These are phyloP conservation scores for Eristalis intricaria DNA, from an alignment of 2,888 invertebrate species.

Conservation along the genomic window DNA sequence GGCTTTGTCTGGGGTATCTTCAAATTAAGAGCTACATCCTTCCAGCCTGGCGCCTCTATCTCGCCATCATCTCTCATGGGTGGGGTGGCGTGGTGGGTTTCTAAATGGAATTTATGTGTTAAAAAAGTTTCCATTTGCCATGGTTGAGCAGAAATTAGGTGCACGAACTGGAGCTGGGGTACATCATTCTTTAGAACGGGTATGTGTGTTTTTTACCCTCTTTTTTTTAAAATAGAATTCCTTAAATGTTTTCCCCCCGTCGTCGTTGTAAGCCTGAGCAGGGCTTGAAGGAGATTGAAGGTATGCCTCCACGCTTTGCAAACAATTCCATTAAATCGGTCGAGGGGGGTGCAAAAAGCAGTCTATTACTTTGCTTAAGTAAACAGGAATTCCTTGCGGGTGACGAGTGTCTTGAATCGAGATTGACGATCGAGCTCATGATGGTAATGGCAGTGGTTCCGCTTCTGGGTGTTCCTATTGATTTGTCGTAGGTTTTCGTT, in stretches of 20 bases:
- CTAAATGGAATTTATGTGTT: conserved; percentile 24
- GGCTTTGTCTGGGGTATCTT: too few relatives aligned
- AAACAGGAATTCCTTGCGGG: conserved; percentile 56
- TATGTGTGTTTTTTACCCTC: background rate
- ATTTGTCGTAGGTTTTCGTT: background rate
- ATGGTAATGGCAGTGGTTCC: conserved; percentile 26
- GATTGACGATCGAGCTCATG: conserved; percentile 35
- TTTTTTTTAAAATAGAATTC: conserved; percentile 43
- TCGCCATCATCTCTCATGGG: background rate
- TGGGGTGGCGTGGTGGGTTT: background rate
- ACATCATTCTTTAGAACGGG: background rate
- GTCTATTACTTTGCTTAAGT: conserved; percentile 56
- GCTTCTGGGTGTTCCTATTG: conserved; percentile 14
- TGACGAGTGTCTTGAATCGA: conserved; percentile 23
- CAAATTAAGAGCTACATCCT: background rate
- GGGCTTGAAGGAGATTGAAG: background rate
- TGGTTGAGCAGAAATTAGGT: background rate
- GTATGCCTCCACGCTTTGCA: conserved; percentile 24
- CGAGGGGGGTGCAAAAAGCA: conserved; percentile 42
- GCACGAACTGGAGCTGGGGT: background rate
- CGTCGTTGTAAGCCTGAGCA: background rate
- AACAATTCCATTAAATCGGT: conserved; percentile 58
- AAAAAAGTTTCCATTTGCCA: conserved; percentile 2
- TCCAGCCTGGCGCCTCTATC: background rate
- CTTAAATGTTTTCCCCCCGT: conserved; percentile 25